phyloP scores from a whole-genome alignment of 2,113 vertebrate genomes.

The Xiphorhynchus elegans region DNA sequence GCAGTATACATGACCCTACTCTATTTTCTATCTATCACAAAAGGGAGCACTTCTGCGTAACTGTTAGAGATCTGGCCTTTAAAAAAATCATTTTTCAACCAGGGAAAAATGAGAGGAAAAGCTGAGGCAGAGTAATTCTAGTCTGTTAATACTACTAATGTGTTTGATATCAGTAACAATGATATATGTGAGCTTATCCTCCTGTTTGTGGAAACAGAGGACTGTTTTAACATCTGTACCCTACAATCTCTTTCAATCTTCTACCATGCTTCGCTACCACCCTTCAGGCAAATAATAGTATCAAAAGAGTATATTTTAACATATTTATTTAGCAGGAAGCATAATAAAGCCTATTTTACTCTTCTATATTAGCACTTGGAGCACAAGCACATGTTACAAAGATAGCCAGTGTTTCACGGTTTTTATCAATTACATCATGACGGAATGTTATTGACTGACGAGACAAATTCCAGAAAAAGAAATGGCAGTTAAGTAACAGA shows the following conservation, averaged over 20 bases:
- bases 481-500: not conserved
- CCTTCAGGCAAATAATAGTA: not conserved
- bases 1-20: not conserved
- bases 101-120: not conserved
- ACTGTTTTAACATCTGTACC: not conserved
- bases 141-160: not conserved
- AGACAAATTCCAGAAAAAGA: not conserved
- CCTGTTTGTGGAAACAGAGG: not conserved
- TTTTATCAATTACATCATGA: not conserved
- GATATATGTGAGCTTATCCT: not conserved
- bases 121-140: not conserved
- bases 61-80: not conserved
- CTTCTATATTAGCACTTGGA: not conserved
- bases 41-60: not conserved
- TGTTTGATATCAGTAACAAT: not conserved
- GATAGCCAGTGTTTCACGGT: not conserved
- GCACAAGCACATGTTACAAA: not conserved
- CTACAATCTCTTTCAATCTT: not conserved
- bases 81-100: not conserved
- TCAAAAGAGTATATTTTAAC: not conserved
- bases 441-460: not conserved
- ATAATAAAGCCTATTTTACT: not conserved
- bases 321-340: not conserved
- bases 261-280: not conserved
- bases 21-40: not conserved